A percentile compares a stretch with the other conserved stretches of the same genome.
Conservation (phyloP, 2,888 invertebrate species). For the Stictocephala bisonia region DNA sequence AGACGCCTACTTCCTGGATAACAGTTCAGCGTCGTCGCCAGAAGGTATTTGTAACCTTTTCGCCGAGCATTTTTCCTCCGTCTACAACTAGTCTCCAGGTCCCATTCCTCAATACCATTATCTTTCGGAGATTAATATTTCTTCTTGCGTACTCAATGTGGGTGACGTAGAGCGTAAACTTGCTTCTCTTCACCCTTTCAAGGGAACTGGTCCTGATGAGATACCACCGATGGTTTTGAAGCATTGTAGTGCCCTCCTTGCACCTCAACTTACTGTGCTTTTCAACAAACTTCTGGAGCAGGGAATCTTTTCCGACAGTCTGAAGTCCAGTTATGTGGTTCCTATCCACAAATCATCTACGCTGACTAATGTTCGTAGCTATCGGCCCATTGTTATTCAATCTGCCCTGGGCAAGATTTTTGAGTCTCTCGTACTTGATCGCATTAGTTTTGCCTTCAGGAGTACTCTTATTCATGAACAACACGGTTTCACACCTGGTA, state of each 20-base stretch:
- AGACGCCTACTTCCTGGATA: too few species aligned
- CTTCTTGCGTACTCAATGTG: too few species aligned
- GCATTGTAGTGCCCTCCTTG: conserved; percentile 2
- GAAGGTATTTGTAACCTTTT: too few species aligned
- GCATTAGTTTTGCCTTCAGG: not conserved
- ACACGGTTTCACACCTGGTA: not conserved
- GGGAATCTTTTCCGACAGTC: not conserved
- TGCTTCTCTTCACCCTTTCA: too few species aligned
- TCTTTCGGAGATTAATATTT: too few species aligned
- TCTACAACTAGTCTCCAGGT: too few species aligned
- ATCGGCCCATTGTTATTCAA: not conserved
- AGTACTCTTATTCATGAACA: not conserved
- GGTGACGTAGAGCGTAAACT: too few species aligned
- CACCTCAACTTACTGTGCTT: conserved; percentile 4
- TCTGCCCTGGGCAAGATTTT: not conserved
- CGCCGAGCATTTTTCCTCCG: too few species aligned
- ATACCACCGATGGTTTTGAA: not conserved
- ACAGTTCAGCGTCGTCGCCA: too few species aligned
- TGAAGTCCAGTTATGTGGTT: not conserved
- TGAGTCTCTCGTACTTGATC: not conserved
- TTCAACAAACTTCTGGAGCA: not conserved
- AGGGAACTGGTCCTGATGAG: not conserved
- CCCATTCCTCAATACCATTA: too few species aligned
- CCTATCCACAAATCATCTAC: not conserved
- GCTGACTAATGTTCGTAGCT: not conserved